phyloP scores from a whole-genome alignment of 2,797 vertebrate species.

The Artibeus lituratus region DNA sequence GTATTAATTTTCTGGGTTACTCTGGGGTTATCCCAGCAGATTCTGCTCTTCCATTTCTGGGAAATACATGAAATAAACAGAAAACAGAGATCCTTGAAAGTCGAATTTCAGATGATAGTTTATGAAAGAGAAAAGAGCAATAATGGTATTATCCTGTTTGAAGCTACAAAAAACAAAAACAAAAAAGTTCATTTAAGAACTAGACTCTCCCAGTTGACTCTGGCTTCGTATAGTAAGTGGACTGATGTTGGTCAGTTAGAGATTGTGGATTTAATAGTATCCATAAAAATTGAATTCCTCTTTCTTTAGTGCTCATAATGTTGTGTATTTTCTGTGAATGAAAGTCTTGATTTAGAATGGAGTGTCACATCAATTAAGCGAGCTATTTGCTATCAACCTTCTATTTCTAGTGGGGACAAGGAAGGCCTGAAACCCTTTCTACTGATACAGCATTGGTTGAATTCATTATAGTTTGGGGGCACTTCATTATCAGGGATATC shows the following conservation, averaged over 20 bases:
- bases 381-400: not conserved
- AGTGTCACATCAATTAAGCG: constrained; percentile 5
- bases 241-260: constrained; percentile 7
- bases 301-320: not conserved
- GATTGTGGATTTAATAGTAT: not conserved
- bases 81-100: not conserved
- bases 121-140: not conserved
- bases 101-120: not conserved
- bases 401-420: not conserved
- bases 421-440: not conserved
- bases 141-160: not conserved
- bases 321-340: not conserved
- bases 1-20: not conserved
- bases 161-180: not conserved
- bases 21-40: not conserved
- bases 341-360: not conserved
- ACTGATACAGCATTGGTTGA: not conserved
- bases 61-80: not conserved
- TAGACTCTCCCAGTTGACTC: not conserved
- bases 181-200: not conserved
- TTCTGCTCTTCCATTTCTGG: not conserved
- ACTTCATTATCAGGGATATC: not conserved
- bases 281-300: not conserved
- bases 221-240: not conserved
- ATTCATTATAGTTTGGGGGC: not conserved